Percentiles rank a stretch among this genome's conserved stretches.
These are phyloP conservation scores for Chinchilla lanigera DNA, from an alignment of 2,113 vertebrate species.

Conservation along the genomic window DNA sequence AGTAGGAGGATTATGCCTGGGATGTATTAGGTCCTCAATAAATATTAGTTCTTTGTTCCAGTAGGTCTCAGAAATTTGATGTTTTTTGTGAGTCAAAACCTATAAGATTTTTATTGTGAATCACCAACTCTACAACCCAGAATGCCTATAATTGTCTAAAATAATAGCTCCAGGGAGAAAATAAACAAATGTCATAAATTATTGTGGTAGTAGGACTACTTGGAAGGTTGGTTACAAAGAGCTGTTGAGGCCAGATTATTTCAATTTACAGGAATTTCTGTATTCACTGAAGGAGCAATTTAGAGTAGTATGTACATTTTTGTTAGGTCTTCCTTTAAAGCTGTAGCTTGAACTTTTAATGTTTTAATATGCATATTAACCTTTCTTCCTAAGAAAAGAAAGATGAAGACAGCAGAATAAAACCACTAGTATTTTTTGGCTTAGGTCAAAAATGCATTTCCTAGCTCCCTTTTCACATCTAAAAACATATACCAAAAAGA, in stretches of 20 bases:
- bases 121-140: neutral
- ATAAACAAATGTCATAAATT: neutral
- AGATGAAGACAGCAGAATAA: conserved; percentile 12
- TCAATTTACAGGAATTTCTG: neutral
- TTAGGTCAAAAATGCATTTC: neutral
- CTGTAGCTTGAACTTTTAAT: neutral
- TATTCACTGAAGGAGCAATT: neutral
- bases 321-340: neutral
- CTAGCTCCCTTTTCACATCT: conserved; percentile 26
- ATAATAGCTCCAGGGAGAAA: conserved; percentile 39
- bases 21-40: no score
- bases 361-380: neutral
- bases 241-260: neutral
- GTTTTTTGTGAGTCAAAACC: neutral
- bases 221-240: neutral
- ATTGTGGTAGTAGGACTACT: neutral
- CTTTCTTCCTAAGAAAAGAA: neutral
- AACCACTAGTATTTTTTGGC: neutral
- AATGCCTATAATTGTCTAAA: conserved; percentile 44
- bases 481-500: conserved; percentile 35
- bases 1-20: neutral
- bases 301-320: neutral
- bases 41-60: neutral
- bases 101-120: neutral
- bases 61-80: neutral